Percentiles rank a stretch among this genome's conserved stretches.
Evolutionary conservation across 2,113 vertebrate species (phyloP).

Genomic region (Brienomyrus brachyistius): DNA sequence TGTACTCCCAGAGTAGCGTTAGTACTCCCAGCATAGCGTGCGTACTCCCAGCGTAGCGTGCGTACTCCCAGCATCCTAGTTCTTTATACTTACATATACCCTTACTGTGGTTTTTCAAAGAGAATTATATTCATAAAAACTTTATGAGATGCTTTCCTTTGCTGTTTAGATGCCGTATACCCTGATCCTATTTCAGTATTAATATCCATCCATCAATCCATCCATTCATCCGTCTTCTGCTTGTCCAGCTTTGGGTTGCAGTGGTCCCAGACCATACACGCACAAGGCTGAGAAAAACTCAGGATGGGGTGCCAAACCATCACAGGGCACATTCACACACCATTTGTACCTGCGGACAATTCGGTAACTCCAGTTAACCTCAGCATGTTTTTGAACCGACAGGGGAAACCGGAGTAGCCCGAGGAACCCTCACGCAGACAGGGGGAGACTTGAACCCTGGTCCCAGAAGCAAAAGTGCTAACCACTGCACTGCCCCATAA

Average conservation of each 20-base stretch:
- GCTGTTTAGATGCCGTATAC: not conserved
- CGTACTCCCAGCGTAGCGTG: no score
- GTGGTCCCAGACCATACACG: no score
- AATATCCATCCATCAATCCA: not conserved
- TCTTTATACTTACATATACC: not conserved
- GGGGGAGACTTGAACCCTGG: not conserved
- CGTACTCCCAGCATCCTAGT: no score
- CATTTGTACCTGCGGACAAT: not conserved
- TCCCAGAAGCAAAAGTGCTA: not conserved
- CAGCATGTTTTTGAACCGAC: not conserved
- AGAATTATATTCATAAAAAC: not conserved
- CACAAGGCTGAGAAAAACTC: not conserved
- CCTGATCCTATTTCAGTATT: not conserved
- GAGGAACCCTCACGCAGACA: not conserved
- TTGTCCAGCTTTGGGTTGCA: not conserved
- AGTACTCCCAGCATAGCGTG: no score
- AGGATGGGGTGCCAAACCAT: not conserved
- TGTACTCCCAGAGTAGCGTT: no score
- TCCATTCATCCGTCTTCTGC: not conserved
- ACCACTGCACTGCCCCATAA: not conserved
- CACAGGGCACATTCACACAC: not conserved
- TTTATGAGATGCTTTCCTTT: not conserved
- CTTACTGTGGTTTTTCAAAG: not conserved
- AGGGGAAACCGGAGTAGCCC: not conserved
- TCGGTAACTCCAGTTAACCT: not conserved